phyloP scores from a whole-genome alignment of 1,140 invertebrate genomes.

The Caenorhabditis brenneri region DNA sequence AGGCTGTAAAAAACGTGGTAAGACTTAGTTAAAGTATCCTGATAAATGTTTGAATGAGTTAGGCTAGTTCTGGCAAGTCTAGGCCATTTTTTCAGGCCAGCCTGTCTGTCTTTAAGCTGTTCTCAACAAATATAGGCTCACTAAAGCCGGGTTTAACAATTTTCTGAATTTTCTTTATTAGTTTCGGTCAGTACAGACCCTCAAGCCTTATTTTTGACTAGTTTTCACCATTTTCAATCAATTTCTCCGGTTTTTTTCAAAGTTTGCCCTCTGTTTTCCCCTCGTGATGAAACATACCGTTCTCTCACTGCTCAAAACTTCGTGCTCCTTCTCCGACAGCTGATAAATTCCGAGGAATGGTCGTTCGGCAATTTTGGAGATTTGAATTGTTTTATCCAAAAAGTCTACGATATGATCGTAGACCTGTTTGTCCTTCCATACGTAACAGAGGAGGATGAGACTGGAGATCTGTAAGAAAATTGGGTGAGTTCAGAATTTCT shows the following conservation, averaged over 20 bases:
- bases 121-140: too few species aligned
- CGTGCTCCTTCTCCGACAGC: slow-evolving; percentile 46
- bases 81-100: too few species aligned
- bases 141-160: too few species aligned
- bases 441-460: slow-evolving; percentile 39
- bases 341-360: slow-evolving; percentile 49
- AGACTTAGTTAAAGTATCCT: too few species aligned
- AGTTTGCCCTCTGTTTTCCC: neutral
- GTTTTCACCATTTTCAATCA: too few species aligned
- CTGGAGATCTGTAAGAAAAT: slow-evolving; percentile 16
- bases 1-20: too few species aligned
- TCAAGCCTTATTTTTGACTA: too few species aligned
- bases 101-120: too few species aligned
- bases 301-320: slow-evolving; percentile 47
- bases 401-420: slow-evolving; percentile 55
- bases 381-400: slow-evolving; percentile 52
- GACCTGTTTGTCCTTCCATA: slow-evolving; percentile 49
- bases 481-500: neutral
- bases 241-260: neutral
- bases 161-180: too few species aligned
- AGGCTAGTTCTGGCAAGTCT: too few species aligned
- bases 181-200: too few species aligned
- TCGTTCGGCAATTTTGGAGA: slow-evolving; percentile 55
- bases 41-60: too few species aligned
- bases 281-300: slow-evolving; percentile 28